Percentiles rank a stretch among this genome's conserved stretches.
These are phyloP conservation scores for Hirtodrosophila trivittata DNA, from an alignment of 2,888 invertebrate species.

Conservation along the genomic window DNA sequence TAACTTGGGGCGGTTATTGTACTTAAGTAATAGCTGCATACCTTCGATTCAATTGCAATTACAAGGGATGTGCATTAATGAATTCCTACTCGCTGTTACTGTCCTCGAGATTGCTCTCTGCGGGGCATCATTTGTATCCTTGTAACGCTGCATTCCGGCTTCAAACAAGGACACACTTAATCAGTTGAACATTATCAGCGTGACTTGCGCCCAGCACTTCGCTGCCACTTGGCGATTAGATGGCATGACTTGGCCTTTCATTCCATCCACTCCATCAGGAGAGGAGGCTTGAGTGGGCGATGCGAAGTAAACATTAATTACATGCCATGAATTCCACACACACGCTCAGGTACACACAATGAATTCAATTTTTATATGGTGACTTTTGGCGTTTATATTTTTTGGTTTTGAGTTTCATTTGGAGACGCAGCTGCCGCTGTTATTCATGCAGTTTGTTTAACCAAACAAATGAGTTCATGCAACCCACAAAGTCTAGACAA, in stretches of 20 bases:
- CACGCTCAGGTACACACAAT: constrained; percentile 1
- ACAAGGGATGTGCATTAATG: no score
- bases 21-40: no score
- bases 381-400: constrained; percentile 21
- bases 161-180: constrained; percentile 69
- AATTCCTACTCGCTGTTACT: neutral
- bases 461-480: constrained; percentile 40
- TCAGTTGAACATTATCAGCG: constrained; percentile 76
- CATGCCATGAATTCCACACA: constrained; percentile 26
- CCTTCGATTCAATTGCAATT: no score
- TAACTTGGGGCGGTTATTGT: no score
- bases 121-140: constrained; percentile 14
- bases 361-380: constrained; percentile 7
- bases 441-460: neutral
- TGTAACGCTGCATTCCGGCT: constrained; percentile 29
- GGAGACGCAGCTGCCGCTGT: constrained; percentile 15
- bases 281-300: constrained; percentile 23
- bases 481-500: constrained; percentile 55
- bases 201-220: constrained; percentile 60
- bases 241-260: constrained; percentile 44
- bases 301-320: constrained; percentile 49
- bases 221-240: constrained; percentile 56
- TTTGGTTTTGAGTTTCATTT: constrained; percentile 21
- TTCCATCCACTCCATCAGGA: neutral
- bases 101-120: constrained; percentile 27